Evolutionary conservation across 2,113 vertebrate genomes (phyloP), one percentile per base, ranked within the genome.

Genomic region (Macheiramphus alcinus): DNA sequence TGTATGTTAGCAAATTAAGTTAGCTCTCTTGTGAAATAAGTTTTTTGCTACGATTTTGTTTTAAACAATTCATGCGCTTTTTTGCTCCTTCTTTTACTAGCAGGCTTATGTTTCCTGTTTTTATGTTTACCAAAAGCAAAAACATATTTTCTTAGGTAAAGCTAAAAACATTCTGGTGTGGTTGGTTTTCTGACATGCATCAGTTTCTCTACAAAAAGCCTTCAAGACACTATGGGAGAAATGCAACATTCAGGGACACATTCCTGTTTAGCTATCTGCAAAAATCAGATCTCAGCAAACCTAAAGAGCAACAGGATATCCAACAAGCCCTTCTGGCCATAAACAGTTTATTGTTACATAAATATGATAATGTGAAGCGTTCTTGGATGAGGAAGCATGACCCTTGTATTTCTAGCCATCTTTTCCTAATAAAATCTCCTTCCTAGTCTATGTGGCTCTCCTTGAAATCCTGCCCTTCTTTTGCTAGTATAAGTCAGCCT

Each of bases 281-380:
- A 79, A 94, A 86, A 75, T 56, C 53, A 91, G 61, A 68, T 71
- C 83, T 91, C 94, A 79, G 91, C 65, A 89, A 91, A 91, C 43
- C 48, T 85, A 79, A 45, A 74, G 56, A 81, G 80, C 68, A 81
- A 66, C 42, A 62, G 65, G 83, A 47, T 81, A 78, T 67, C 94
- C 48, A 88, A 81, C 36, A 87, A 81, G 53, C 43, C 53, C 58
- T 95, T 87, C 62, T 86, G 56, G 65, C 84, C 65, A 94, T 81
- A 97, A 96, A 94, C 43, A 53, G 70, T 94, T 95, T 91, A 92
- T 48, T 81, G 76, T 92, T 88, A 61, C 43, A 84, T 81, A 94
- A 89, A 84, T 89, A 94, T 40, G 86, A 71, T 87, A 89, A 94
- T 65, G 83, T 75, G 76, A 90, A 74, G 56, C 63, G 70, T 68